Base-by-base conservation (phyloP, 2,888 invertebrate species). In the Pandemis corylana region DNA sequence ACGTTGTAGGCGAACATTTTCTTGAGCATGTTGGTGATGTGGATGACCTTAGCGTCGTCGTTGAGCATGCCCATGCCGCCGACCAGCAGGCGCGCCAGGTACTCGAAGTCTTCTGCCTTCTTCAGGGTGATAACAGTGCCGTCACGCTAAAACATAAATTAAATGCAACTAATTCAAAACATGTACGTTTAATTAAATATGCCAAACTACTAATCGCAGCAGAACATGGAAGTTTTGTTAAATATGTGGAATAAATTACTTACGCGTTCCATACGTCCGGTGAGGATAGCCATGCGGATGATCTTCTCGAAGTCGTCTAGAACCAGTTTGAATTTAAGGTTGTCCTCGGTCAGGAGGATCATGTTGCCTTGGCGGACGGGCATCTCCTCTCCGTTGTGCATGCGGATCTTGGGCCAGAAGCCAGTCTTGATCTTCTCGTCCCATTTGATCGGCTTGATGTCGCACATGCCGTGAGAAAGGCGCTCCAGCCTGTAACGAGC, bases 31-130 rank as follows among this genome's bases (percentile, higher is more conserved):
- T 89, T 87, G 74, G 87, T 85, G 56, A 94, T 74, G 78, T 91
- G 89, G 85, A 88, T 95, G 83, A 92, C 94, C 81, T 95, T 94
- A 67, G 93, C 94, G 85, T 97, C 95, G 74, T 95, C 92, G 68
- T 95, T 95, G 56, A 85, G 80, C 70, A 92, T 77, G 72, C 95
- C 95, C 76, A 95, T 91, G 78, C 96, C 96, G 63, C 96, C 96
- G 84, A 96, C 95, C 78, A 97, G 90, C 79, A 97, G 82, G 80
- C 96, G 95, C 63, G 96, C 96, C 76, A 97, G 93, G 81, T 94
- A 93, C 84, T 97, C 96, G 78, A 97, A 90, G 79, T 96, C 96
- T 78, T 96, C 95, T 2, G 96, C 93, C 78, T 96, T 95, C 87
- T 94, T 96, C 72, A 97, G 87, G 80, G 95, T 95, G 77, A 97